A percentile compares a stretch with the other conserved stretches of the same genome.
phyloP scores from a whole-genome alignment of 1,140 invertebrate genomes.

The Lutraria rhynchaena region DNA sequence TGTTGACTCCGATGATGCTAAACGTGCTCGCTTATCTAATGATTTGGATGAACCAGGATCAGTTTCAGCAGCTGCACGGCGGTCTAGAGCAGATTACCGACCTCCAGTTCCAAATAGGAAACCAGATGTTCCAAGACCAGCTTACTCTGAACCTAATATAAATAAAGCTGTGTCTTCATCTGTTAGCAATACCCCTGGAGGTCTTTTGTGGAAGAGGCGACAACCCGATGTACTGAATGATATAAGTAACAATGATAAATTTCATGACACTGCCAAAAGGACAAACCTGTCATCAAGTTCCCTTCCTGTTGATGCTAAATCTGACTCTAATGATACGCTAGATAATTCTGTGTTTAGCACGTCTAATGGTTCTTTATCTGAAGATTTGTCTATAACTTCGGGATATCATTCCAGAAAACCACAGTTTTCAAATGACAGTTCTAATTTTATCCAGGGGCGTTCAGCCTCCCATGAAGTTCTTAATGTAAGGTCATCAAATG shows the following conservation, averaged over 20 bases:
- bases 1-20: slow-evolving; percentile 12
- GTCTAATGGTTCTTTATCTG: slow-evolving; percentile 43
- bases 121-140: slow-evolving; percentile 34
- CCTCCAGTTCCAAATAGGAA: slow-evolving; percentile 42
- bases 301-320: slow-evolving; percentile 33
- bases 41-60: slow-evolving; percentile 9
- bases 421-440: slow-evolving; percentile 44
- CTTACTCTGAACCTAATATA: slow-evolving; percentile 53
- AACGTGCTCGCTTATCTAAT: slow-evolving; percentile 20
- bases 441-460: slow-evolving; percentile 52
- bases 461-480: slow-evolving; percentile 51
- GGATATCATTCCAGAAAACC: slow-evolving; percentile 56
- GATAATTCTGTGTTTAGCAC: slow-evolving; percentile 49
- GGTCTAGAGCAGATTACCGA: slow-evolving; percentile 25
- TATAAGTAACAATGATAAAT: slow-evolving; percentile 48
- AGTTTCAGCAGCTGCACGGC: neutral
- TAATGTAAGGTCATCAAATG: slow-evolving; percentile 34
- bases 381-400: slow-evolving; percentile 56
- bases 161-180: slow-evolving; percentile 40
- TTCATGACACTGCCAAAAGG: slow-evolving; percentile 25
- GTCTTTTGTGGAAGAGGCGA: slow-evolving; percentile 69
- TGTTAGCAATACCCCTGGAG: slow-evolving; percentile 62
- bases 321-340: slow-evolving; percentile 30
- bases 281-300: slow-evolving; percentile 30
- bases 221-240: slow-evolving; percentile 60